Conservation (phyloP, 2,113 vertebrate genomes). For the Monarcha castaneiventris region DNA sequence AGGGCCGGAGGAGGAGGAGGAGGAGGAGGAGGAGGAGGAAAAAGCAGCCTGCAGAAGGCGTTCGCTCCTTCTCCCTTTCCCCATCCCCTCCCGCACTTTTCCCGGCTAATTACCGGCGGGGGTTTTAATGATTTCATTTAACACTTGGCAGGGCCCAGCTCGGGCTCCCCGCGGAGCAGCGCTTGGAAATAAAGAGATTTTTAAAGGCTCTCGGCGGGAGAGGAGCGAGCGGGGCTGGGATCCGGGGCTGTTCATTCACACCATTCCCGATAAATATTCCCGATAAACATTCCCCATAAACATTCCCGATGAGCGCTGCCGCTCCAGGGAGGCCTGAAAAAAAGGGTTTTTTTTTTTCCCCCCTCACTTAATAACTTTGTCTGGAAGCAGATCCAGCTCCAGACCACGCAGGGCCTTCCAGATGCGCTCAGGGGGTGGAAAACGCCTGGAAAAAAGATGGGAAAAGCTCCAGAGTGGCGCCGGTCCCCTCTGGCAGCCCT, state of each 20-base stretch:
- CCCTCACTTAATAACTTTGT: background rate
- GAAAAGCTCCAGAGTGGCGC: too few relatives aligned
- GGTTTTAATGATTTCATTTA: constrained; percentile 53
- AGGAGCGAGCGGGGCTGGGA: background rate
- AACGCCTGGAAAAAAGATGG: background rate
- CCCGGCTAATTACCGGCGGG: constrained; percentile 40
- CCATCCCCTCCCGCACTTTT: constrained; percentile 3
- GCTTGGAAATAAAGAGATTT: constrained; percentile 19
- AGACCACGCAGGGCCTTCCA: background rate
- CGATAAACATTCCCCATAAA: background rate
- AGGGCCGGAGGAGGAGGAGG: background rate
- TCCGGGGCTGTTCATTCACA: background rate
- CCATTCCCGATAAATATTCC: background rate
- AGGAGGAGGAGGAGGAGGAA: background rate
- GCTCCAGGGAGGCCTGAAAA: background rate
- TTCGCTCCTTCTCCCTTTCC: background rate
- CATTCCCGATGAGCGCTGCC: background rate
- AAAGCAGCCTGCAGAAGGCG: background rate
- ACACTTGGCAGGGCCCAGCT: constrained; percentile 38
- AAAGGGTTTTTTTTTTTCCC: background rate
- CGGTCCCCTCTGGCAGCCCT: too few relatives aligned
- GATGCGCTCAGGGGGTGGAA: background rate
- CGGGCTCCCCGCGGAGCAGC: constrained; percentile 12
- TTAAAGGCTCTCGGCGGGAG: background rate
- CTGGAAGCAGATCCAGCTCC: background rate